Conservation (phyloP, 2,797 vertebrate genomes). For the Oceanodroma leucorhoa region DNA sequence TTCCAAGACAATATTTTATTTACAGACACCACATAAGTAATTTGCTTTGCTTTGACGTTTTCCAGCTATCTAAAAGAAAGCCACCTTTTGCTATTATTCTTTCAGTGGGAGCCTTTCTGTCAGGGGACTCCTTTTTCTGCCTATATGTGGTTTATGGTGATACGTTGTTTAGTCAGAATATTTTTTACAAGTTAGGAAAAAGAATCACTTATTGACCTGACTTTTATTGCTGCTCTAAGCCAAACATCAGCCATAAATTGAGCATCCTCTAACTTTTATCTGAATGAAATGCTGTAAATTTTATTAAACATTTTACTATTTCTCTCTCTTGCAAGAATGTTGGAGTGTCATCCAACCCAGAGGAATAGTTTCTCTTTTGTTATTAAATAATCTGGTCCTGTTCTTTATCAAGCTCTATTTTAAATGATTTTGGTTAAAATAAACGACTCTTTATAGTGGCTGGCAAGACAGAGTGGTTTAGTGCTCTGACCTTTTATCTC, state of each 20-base stretch:
- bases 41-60: slow-evolving; percentile 14
- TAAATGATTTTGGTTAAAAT: slow-evolving; percentile 52
- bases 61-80: not conserved
- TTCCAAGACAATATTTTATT: slow-evolving; percentile 22
- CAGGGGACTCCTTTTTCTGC: not conserved
- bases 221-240: slow-evolving; percentile 60
- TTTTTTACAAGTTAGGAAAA: slow-evolving; percentile 26
- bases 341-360: slow-evolving; percentile 7
- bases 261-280: slow-evolving; percentile 46
- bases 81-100: not conserved
- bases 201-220: slow-evolving; percentile 41
- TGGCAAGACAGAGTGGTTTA: slow-evolving; percentile 20
- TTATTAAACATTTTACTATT: slow-evolving; percentile 55
- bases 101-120: not conserved
- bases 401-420: slow-evolving; percentile 45
- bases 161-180: slow-evolving; percentile 2
- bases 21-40: not conserved
- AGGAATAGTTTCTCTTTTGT: slow-evolving; percentile 31
- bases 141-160: not conserved
- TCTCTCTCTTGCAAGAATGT: not conserved
- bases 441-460: not conserved
- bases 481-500: slow-evolving; percentile 23
- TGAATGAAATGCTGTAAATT: slow-evolving; percentile 56
- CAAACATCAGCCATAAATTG: slow-evolving; percentile 47
- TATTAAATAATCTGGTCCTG: slow-evolving; percentile 20